These are phyloP conservation scores for Endotricha flammealis DNA, from an alignment of 2,888 invertebrate genomes.

Conservation along the genomic window DNA sequence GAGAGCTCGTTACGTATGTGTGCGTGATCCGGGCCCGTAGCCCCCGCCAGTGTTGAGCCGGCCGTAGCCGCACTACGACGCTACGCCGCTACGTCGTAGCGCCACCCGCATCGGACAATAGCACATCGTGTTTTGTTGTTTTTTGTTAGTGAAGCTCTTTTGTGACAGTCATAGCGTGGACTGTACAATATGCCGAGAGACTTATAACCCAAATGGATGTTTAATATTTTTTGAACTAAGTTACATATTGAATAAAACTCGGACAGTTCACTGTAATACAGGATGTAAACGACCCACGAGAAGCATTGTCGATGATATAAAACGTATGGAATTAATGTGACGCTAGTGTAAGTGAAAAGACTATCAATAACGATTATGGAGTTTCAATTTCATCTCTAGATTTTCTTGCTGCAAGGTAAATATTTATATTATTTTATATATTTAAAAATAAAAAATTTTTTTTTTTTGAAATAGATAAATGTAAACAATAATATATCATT, in stretches of 20 bases:
- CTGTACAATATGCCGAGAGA: slow-evolving; percentile 36
- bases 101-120: slow-evolving; percentile 49
- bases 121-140: slow-evolving; percentile 64
- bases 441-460: no score
- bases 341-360: slow-evolving; percentile 7
- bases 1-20: slow-evolving; percentile 49
- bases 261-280: slow-evolving; percentile 6
- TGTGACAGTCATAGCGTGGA: slow-evolving; percentile 53
- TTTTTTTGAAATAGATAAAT: background rate
- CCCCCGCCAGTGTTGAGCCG: slow-evolving; percentile 73
- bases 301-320: slow-evolving; percentile 1
- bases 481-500: background rate
- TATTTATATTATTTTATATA: background rate
- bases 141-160: slow-evolving; percentile 60
- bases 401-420: slow-evolving; percentile 2
- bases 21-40: slow-evolving; percentile 70
- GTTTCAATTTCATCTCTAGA: background rate
- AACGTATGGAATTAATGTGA: slow-evolving; percentile 6
- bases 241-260: background rate
- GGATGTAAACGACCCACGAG: slow-evolving; percentile 5
- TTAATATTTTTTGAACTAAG: background rate
- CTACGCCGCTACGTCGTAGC: slow-evolving; percentile 56
- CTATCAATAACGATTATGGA: slow-evolving; percentile 1
- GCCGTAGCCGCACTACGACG: slow-evolving; percentile 61
- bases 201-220: background rate